phyloP scores from a whole-genome alignment of 1,140 invertebrate species.

The Scaptomyza hsui region DNA sequence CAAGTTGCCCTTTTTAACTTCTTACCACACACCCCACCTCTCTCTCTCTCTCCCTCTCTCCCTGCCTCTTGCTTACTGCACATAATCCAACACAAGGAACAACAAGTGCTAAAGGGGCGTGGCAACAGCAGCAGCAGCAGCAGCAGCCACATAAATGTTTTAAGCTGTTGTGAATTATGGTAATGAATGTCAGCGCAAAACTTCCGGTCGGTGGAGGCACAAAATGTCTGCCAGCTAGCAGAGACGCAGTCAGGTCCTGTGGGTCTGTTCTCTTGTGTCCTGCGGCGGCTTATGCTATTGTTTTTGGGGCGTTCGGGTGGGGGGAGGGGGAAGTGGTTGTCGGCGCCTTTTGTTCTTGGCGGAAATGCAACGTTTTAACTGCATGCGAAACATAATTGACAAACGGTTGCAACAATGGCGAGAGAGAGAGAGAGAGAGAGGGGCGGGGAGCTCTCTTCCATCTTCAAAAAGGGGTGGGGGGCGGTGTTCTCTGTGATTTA shows the following conservation, averaged over 20 bases:
- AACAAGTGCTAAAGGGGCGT: slow-evolving; percentile 7
- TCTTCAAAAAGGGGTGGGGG: slow-evolving; percentile 2
- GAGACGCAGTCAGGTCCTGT: background rate
- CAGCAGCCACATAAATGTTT: slow-evolving; percentile 80
- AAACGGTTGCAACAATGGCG: slow-evolving; percentile 57
- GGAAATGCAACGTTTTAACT: slow-evolving; percentile 70
- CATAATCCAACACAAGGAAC: slow-evolving; percentile 54
- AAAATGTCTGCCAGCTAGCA: slow-evolving; percentile 21
- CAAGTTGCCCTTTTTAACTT: slow-evolving; percentile 73
- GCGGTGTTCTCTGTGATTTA: slow-evolving; percentile 56
- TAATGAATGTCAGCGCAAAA: slow-evolving; percentile 82
- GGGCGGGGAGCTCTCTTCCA: no score
- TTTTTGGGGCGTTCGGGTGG: background rate
- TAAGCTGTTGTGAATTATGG: slow-evolving; percentile 82
- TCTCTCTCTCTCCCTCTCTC: no score
- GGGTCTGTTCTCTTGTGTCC: background rate
- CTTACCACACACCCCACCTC: slow-evolving; percentile 42
- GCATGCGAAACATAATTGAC: slow-evolving; percentile 76
- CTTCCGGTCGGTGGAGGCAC: slow-evolving; percentile 57
- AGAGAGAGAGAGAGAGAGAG: background rate
- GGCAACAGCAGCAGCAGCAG: background rate
- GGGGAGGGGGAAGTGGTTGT: no score
- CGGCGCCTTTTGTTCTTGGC: slow-evolving; percentile 23
- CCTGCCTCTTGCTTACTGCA: no score
- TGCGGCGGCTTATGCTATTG: slow-evolving; percentile 42